Evolutionary conservation across 2,888 invertebrate species (phyloP).

Genomic region (Scaptomyza flava): DNA sequence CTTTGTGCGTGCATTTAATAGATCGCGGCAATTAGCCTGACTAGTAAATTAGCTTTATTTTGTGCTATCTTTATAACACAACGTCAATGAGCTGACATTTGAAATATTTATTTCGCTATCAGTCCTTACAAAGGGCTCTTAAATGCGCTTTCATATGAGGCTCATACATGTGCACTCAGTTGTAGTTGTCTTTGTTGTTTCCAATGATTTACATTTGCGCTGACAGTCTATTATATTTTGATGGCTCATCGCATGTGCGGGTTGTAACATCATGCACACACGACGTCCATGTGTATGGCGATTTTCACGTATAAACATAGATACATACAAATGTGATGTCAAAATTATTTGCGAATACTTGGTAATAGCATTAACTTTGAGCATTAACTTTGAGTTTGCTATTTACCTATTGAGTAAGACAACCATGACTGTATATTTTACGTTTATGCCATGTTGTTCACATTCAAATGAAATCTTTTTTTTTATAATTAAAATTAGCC

Average conservation of each 20-base stretch:
- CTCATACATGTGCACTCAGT: conserved; percentile 30
- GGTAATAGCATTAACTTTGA: conserved; percentile 6
- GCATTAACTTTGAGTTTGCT: conserved; percentile 1
- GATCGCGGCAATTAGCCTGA: conserved; percentile 15
- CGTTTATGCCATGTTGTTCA: not conserved
- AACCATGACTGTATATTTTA: not conserved
- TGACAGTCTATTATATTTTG: conserved; percentile 72
- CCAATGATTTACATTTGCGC: conserved; percentile 38
- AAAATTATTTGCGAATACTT: conserved; percentile 5
- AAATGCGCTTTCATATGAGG: conserved; percentile 53
- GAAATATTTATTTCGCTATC: conserved; percentile 53
- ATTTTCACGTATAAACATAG: not conserved
- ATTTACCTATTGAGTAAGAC: not conserved
- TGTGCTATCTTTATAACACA: conserved; percentile 27
- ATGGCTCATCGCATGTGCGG: conserved; percentile 53
- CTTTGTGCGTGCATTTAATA: conserved; percentile 34
- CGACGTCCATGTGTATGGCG: not conserved
- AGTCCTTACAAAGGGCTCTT: conserved; percentile 53
- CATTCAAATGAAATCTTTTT: not conserved
- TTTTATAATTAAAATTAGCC: not conserved
- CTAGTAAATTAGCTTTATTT: conserved; percentile 25
- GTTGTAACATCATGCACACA: conserved; percentile 6
- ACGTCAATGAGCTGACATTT: conserved; percentile 42
- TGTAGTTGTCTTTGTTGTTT: conserved; percentile 24
- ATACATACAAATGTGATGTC: not conserved